phyloP scores from a whole-genome alignment of 2,797 vertebrate genomes.

The Crocidura indochinensis region DNA sequence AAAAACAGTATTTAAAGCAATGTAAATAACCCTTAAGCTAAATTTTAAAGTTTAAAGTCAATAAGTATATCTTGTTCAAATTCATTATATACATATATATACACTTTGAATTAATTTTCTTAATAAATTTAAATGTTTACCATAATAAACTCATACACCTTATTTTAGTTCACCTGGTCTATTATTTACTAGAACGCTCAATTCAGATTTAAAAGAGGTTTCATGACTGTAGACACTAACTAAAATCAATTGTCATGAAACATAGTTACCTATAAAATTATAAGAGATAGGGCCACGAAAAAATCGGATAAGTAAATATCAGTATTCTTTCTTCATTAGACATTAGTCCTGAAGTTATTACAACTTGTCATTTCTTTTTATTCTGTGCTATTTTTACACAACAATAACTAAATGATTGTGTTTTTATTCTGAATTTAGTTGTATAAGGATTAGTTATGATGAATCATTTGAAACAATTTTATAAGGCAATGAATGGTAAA shows the following conservation, averaged over 20 bases:
- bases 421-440: slow-evolving; percentile 79
- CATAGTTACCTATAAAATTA: slow-evolving; percentile 11
- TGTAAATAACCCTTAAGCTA: not conserved
- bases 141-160: slow-evolving; percentile 2
- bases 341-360: slow-evolving; percentile 59
- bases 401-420: not conserved
- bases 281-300: not conserved
- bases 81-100: not conserved
- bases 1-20: not conserved
- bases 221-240: not conserved
- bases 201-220: not conserved
- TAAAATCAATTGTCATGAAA: not conserved
- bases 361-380: slow-evolving; percentile 52
- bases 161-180: not conserved
- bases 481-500: slow-evolving; percentile 74
- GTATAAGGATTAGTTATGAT: slow-evolving; percentile 82
- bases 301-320: not conserved
- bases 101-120: not conserved
- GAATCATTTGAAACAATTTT: slow-evolving; percentile 82
- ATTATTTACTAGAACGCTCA: slow-evolving; percentile 8
- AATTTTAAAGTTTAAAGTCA: not conserved
- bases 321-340: slow-evolving; percentile 45
- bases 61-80: not conserved
- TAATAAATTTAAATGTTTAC: not conserved
- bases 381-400: slow-evolving; percentile 13